Base-by-base conservation (phyloP, 2,113 vertebrate genomes). In the Steatornis caripensis region DNA sequence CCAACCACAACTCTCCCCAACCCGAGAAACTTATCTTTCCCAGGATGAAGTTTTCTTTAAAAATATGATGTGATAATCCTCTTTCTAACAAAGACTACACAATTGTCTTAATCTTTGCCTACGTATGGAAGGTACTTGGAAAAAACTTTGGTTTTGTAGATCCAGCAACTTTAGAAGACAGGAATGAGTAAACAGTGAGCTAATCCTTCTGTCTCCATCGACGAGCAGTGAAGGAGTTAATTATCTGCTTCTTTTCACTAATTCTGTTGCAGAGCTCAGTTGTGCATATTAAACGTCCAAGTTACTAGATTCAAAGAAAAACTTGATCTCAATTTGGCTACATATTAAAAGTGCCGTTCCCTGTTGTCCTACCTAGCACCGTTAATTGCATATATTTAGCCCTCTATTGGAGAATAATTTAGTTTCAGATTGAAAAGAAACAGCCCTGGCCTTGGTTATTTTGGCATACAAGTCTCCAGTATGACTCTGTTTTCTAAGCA, bases 401-500 rank as follows among this genome's bases (percentile, higher is more conserved):
- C 98, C 96, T 97, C 97, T 87, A 96, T 98, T 97, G 97, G 98
- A 98, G 97, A 98, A 98, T 99, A 99, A 99, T 99, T 99, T 98
- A 98, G 97, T 96, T 98, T 98, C 98, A 98, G 97, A 99, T 98
- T 98, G 98, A 99, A 99, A 99, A 98, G 98, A 98, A 99, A 98
- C 97, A 98, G 98, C 98, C 78, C 97, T 97, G 97, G 98, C 95
- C 97, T 98, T 97, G 97, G 97, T 98, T 98, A 97, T 98, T 98
- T 98, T 98, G 98, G 98, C 98, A 99, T 99, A 98, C 97, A 98
- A 98, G 97, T 98, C 98, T 98, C 97, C 98, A 98, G 98, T 99
- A 99, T 98, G 98, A 99, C 98, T 99, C 98, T 99, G 98, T 99
- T 99, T 99, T 99, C 99, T 99, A 99, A 98, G 98, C 98, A 99